phyloP scores from a whole-genome alignment of 2,113 vertebrate species.

The Tonatia bakeri region DNA sequence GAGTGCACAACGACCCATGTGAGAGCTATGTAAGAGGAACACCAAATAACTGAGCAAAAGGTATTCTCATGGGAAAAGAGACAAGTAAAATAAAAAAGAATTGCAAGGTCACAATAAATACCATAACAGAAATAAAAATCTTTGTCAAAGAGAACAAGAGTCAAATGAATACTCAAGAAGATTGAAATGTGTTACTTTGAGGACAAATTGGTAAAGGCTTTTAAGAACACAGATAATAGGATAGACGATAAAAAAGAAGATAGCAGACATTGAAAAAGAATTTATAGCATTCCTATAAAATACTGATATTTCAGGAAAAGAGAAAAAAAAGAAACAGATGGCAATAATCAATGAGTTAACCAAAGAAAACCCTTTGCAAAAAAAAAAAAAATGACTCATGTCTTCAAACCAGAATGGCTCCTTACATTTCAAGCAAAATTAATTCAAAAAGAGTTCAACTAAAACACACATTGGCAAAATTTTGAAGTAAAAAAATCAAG shows the following conservation, averaged over 20 bases:
- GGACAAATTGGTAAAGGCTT: background rate
- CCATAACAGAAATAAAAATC: background rate
- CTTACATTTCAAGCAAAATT: background rate
- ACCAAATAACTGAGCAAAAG: background rate
- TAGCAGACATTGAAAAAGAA: background rate
- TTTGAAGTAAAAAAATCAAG: background rate
- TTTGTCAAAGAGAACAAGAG: background rate
- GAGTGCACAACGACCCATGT: background rate
- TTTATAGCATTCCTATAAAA: background rate
- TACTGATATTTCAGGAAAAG: background rate
- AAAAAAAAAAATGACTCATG: background rate
- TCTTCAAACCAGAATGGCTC: background rate
- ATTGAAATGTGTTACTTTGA: background rate
- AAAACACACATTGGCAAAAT: background rate
- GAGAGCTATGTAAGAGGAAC: background rate
- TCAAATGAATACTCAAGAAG: background rate
- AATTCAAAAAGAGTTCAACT: background rate
- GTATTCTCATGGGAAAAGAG: background rate
- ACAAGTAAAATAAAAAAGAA: background rate
- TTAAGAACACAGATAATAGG: background rate
- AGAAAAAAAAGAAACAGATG: background rate
- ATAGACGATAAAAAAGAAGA: background rate
- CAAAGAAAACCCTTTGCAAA: background rate
- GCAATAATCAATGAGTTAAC: background rate
- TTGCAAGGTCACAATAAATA: background rate